Percentiles rank a stretch among this genome's conserved stretches.
phyloP scores from a whole-genome alignment of 2,888 invertebrate species.

The Aphidius colemani region DNA sequence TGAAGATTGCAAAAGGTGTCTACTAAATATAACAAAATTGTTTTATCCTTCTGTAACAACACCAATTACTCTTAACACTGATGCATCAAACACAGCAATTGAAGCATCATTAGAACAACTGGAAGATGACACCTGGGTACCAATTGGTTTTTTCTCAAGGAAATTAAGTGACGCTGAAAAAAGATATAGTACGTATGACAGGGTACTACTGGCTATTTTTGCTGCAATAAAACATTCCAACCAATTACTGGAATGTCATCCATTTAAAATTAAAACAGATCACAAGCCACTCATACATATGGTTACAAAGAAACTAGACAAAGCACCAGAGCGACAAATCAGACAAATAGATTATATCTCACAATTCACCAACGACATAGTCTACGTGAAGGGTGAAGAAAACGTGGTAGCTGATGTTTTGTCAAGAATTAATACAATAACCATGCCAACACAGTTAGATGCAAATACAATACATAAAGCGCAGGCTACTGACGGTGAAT shows the following conservation, averaged over 20 bases:
- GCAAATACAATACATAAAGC: background rate
- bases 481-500: background rate
- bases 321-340: background rate
- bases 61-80: slow-evolving; percentile 20
- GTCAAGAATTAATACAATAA: slow-evolving; percentile 1
- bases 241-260: background rate
- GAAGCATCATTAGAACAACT: slow-evolving; percentile 5
- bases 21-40: slow-evolving; percentile 21
- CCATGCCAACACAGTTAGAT: background rate
- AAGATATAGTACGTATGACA: slow-evolving; percentile 9
- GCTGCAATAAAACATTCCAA: slow-evolving; percentile 12
- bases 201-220: background rate
- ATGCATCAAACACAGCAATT: slow-evolving; percentile 20
- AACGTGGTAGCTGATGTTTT: slow-evolving; percentile 26
- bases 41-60: slow-evolving; percentile 22
- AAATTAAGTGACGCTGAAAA: slow-evolving; percentile 6
- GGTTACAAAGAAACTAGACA: background rate
- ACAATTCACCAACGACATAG: slow-evolving; percentile 13
- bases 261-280: background rate
- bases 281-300: slow-evolving; percentile 8
- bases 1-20: slow-evolving; percentile 15
- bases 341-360: slow-evolving; percentile 8
- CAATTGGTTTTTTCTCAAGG: slow-evolving; percentile 3
- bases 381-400: slow-evolving; percentile 18
- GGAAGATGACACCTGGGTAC: background rate